Conservation (phyloP, 2,888 invertebrate genomes). For the Congeria kusceri region DNA sequence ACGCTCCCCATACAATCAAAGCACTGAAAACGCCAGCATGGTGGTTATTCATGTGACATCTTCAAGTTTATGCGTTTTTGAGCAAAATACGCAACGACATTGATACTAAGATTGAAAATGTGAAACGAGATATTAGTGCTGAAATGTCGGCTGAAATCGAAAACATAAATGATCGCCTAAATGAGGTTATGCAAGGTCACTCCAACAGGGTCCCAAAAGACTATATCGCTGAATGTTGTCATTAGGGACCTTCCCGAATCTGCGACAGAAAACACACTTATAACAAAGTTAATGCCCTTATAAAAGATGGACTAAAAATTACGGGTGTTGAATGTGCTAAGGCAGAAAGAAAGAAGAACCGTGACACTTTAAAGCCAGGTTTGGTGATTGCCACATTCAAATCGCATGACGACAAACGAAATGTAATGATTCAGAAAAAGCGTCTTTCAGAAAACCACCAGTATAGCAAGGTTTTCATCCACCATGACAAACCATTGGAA, state of each 20-base stretch:
- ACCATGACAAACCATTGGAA: background rate
- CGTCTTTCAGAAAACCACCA: background rate
- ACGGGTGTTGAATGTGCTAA: constrained; percentile 7
- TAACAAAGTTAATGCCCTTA: constrained; percentile 21
- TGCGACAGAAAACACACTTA: constrained; percentile 9
- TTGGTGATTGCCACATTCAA: constrained; percentile 13
- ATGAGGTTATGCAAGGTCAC: background rate
- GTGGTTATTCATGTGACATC: too few relatives aligned
- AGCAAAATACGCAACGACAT: background rate
- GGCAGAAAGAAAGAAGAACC: constrained; percentile 8
- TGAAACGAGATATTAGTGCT: constrained; percentile 11
- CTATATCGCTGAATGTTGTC: constrained; percentile 23
- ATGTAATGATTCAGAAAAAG: background rate
- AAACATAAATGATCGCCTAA: background rate
- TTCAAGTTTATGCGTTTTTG: too few relatives aligned
- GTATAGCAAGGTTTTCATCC: too few relatives aligned
- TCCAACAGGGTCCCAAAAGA: background rate
- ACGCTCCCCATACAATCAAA: too few relatives aligned
- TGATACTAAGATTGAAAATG: constrained; percentile 3
- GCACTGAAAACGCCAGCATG: too few relatives aligned
- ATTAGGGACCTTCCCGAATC: constrained; percentile 27
- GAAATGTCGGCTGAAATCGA: background rate
- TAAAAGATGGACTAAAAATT: constrained; percentile 30
- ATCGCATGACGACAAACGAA: constrained; percentile 15
- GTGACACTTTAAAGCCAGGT: background rate